phyloP scores from a whole-genome alignment of 2,797 vertebrate genomes.

The Acanthurus lineatus region DNA sequence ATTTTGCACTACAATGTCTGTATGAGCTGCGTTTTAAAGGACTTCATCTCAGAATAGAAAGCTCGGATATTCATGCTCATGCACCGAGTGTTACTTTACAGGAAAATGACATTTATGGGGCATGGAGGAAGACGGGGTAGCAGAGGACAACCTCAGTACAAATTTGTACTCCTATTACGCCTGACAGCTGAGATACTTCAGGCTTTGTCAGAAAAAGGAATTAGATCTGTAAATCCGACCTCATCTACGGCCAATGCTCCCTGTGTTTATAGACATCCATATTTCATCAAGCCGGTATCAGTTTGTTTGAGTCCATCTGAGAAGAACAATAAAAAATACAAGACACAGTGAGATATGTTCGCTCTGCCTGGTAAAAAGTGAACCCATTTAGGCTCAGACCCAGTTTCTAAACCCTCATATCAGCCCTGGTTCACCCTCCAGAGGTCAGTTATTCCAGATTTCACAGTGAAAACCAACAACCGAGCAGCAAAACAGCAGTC shows the following conservation, averaged over 20 bases:
- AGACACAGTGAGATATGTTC: constrained; percentile 45
- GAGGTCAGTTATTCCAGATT: neutral
- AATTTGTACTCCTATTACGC: constrained; percentile 58
- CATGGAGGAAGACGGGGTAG: constrained; percentile 48
- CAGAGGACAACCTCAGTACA: constrained; percentile 56
- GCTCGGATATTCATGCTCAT: constrained; percentile 31
- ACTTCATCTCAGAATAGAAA: constrained; percentile 30
- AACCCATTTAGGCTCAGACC: constrained; percentile 22
- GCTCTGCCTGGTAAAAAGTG: constrained; percentile 7
- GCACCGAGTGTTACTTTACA: constrained; percentile 39
- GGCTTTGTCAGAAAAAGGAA: constrained; percentile 47
- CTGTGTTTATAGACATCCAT: constrained; percentile 47
- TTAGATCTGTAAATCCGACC: constrained; percentile 25
- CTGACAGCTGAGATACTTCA: constrained; percentile 64
- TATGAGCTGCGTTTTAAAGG: neutral
- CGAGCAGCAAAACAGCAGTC: too few species aligned
- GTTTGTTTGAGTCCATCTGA: constrained; percentile 51
- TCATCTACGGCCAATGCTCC: constrained; percentile 25
- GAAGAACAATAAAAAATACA: constrained; percentile 51
- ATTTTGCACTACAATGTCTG: constrained; percentile 3
- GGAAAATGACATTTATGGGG: constrained; percentile 65
- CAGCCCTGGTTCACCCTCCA: neutral
- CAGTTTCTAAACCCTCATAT: neutral
- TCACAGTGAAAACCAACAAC: too few species aligned
- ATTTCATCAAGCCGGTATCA: constrained; percentile 60